These are phyloP conservation scores for Hydrophis major DNA, from an alignment of 2,797 vertebrate genomes.

Conservation along the genomic window DNA sequence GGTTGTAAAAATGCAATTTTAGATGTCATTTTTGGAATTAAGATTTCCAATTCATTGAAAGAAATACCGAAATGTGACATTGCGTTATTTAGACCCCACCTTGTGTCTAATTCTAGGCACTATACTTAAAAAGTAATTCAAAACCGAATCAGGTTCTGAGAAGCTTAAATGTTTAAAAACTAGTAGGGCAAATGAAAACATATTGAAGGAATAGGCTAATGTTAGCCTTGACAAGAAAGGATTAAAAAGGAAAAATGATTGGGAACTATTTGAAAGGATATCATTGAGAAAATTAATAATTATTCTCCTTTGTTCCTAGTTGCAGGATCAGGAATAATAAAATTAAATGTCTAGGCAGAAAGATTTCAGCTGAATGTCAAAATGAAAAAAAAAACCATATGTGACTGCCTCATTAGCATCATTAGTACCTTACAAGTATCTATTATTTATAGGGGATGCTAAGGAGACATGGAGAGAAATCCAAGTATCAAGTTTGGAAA, in stretches of 20 bases:
- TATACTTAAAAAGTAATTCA: background rate
- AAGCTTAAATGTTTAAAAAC: background rate
- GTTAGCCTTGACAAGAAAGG: background rate
- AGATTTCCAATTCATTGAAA: background rate
- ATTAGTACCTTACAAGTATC: conserved; percentile 37
- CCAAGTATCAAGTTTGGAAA: conserved; percentile 90
- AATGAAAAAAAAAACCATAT: background rate
- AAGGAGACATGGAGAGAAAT: conserved; percentile 69
- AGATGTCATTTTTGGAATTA: background rate
- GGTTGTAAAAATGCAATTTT: background rate
- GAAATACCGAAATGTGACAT: background rate
- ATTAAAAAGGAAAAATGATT: background rate
- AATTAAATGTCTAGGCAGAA: background rate
- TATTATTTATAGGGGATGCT: conserved; percentile 59
- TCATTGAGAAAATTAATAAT: background rate
- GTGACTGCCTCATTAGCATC: background rate
- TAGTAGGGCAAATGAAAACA: background rate
- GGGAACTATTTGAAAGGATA: background rate
- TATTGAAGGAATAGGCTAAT: background rate
- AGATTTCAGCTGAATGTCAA: background rate
- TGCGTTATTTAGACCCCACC: background rate
- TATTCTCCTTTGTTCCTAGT: background rate
- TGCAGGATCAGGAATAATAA: background rate
- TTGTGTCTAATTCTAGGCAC: background rate
- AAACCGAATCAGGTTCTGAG: background rate